Conservation (phyloP, 2,113 vertebrate species). For the Accipiter cooperii region DNA sequence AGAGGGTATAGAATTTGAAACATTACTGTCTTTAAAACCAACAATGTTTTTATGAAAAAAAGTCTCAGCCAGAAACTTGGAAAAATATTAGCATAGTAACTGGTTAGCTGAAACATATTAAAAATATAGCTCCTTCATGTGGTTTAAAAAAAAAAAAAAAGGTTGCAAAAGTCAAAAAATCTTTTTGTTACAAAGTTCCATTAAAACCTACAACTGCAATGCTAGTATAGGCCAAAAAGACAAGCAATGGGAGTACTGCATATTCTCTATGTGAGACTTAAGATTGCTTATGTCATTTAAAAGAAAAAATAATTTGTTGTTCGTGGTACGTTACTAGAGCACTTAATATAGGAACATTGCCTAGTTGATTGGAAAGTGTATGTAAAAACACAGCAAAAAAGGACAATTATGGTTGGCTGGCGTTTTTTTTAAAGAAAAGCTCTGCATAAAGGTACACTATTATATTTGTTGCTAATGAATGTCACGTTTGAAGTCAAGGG, state of each 20-base stretch:
- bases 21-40: not conserved
- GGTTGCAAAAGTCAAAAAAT: not conserved
- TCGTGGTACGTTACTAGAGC: not conserved
- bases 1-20: slow-evolving; percentile 7
- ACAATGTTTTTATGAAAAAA: not conserved
- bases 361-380: not conserved
- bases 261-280: not conserved
- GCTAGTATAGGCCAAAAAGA: not conserved
- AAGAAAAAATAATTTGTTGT: not conserved
- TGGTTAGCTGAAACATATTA: not conserved
- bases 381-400: not conserved
- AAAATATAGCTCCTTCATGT: not conserved
- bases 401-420: not conserved
- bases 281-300: not conserved
- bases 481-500: not conserved
- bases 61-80: not conserved
- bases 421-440: not conserved
- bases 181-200: not conserved
- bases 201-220: not conserved
- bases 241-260: not conserved
- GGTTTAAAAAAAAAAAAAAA: not conserved
- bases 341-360: not conserved
- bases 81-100: not conserved
- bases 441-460: not conserved
- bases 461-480: not conserved